Base-by-base conservation (phyloP, 2,113 vertebrate species). In the Sclerurus mexicanus region DNA sequence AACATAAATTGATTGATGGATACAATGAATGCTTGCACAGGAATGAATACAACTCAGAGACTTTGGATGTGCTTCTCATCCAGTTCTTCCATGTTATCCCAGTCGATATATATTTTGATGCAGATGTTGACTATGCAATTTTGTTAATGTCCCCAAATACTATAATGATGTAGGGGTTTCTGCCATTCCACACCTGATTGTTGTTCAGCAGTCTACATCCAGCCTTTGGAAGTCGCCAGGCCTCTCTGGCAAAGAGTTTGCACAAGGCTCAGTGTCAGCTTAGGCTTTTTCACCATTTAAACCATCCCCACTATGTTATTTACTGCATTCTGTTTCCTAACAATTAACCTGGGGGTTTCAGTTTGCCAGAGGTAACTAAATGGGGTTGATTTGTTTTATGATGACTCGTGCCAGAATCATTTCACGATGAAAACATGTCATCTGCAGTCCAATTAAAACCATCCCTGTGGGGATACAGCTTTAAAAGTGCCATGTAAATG, bases 381-480 rank as follows among this genome's bases (percentile, higher is more conserved):
- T 16, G 0, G 0, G 27, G 71, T 60, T 84, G 56, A 66, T 77
- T 74, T 91, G 86, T 72, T 74, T 87, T 67, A 31, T 56, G 69
- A 82, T 60, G 64, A 46, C 77, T 94, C 10, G 11, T 67, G 86
- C 84, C 94, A 94, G 67, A 78, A 87, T 47, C 44, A 40, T 83
- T 93, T 82, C n/a, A 16, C 1, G 6, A 75, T 66, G 71, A 89
- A 90, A 85, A 67, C 86, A 44, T 92, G 72, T 86, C 94, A 95
- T 89, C 3, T 3, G 39, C 69, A 68, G 85, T 8, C 90, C 85
- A 94, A 94, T 96, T 96, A 95, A 96, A 93, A 94, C 53, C 37
- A 78, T 39, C 71, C 90, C 85, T 74, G 47, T 64, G 73, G 92
- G 91, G 55, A 86, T 50, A 50, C 60, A 59, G 31, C 72, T 89